Conservation (phyloP, 2,113 vertebrate species). For the Xenopus tropicalis region UCB_Xtro_10.0 CM004444.2:127706001-127706500, state of each 20-base stretch:
- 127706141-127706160: constrained; percentile 54
- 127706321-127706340: constrained; percentile 58
- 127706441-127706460: constrained; percentile 81
- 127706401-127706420: constrained; percentile 61
- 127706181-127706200: constrained; percentile 57
- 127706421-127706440: constrained; percentile 69
- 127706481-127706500: constrained; percentile 85
- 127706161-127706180: constrained; percentile 39
- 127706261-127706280: constrained; percentile 58
- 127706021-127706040: too few relatives aligned
- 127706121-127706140: constrained; percentile 92
- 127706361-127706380: constrained; percentile 57
- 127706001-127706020: too few relatives aligned
- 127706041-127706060: too few relatives aligned
- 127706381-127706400: constrained; percentile 52
- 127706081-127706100: constrained; percentile 83
- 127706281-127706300: constrained; percentile 77
- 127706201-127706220: constrained; percentile 63
- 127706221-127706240: constrained; percentile 61
- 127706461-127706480: constrained; percentile 64
- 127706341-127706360: constrained; percentile 61
- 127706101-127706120: constrained; percentile 99
- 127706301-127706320: constrained; percentile 62
- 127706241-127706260: constrained; percentile 47
- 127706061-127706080: too few relatives aligned